Evolutionary conservation across 2,888 invertebrate genomes (phyloP).

Genomic region (Galerucella nymphaeae): DNA sequence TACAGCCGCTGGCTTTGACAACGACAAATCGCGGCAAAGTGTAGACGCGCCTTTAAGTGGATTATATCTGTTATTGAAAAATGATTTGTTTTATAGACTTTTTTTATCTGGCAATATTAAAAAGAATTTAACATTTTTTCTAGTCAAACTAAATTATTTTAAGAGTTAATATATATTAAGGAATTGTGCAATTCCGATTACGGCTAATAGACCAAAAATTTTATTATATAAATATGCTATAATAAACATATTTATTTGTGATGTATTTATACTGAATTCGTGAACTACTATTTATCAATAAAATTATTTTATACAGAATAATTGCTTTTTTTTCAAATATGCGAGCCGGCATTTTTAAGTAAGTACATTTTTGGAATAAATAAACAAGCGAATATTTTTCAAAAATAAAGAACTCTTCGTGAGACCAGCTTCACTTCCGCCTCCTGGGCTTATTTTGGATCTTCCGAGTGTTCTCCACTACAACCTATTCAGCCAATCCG

Average conservation of each 20-base stretch:
- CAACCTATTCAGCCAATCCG: too few species aligned
- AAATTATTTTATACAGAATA: too few species aligned
- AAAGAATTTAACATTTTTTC: neutral
- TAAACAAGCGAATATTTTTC: neutral
- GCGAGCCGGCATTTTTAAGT: neutral
- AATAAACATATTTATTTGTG: neutral
- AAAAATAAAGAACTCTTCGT: neutral
- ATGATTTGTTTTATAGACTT: neutral
- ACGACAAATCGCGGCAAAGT: too few species aligned
- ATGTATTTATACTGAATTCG: too few species aligned
- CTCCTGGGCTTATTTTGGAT: too few species aligned
- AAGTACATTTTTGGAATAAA: neutral
- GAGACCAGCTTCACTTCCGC: too few species aligned
- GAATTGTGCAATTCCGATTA: conserved; percentile 37
- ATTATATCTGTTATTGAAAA: neutral
- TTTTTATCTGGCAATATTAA: neutral
- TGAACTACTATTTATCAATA: too few species aligned
- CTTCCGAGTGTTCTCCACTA: too few species aligned
- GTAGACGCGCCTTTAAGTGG: too few species aligned
- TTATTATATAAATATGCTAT: conserved; percentile 20
- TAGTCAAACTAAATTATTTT: conserved; percentile 9
- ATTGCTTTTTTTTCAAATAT: neutral
- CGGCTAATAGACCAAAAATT: conserved; percentile 50
- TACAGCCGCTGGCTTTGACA: too few species aligned
- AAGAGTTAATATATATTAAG: too few species aligned